phyloP scores from a whole-genome alignment of 2,113 vertebrate species.

The Suncus etruscus region DNA sequence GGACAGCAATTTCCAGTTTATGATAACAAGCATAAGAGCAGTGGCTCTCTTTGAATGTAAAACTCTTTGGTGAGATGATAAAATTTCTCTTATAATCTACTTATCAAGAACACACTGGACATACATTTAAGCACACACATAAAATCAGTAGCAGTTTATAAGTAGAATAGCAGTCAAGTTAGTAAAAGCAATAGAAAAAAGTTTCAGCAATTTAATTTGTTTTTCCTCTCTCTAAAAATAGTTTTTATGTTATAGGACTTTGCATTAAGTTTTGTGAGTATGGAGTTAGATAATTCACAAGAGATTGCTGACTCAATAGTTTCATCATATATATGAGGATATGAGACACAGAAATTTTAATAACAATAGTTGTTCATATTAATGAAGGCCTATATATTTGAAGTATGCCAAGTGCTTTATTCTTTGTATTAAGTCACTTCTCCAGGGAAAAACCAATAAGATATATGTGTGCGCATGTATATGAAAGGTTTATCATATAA shows the following conservation, averaged over 20 bases:
- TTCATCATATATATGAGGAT: neutral
- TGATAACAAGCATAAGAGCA: conserved; percentile 32
- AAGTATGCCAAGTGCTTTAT: conserved; percentile 32
- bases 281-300: conserved; percentile 5
- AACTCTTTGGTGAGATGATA: conserved; percentile 59
- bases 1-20: conserved; percentile 25
- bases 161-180: conserved; percentile 21
- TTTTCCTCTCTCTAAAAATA: neutral
- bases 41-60: conserved; percentile 53
- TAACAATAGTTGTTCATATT: conserved; percentile 10
- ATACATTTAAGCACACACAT: conserved; percentile 41
- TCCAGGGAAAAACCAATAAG: neutral
- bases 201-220: conserved; percentile 44
- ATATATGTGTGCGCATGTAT: neutral
- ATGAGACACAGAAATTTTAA: neutral
- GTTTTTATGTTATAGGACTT: conserved; percentile 31
- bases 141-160: conserved; percentile 49
- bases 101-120: conserved; percentile 31
- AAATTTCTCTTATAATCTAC: conserved; percentile 53
- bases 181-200: conserved; percentile 58
- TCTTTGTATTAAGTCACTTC: neutral
- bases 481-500: too few species aligned
- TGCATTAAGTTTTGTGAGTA: conserved; percentile 43
- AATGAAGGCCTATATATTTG: neutral
- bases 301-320: conserved; percentile 11